Evolutionary conservation across 2,113 vertebrate genomes (phyloP).

Genomic region (Aythya baeri): DNA sequence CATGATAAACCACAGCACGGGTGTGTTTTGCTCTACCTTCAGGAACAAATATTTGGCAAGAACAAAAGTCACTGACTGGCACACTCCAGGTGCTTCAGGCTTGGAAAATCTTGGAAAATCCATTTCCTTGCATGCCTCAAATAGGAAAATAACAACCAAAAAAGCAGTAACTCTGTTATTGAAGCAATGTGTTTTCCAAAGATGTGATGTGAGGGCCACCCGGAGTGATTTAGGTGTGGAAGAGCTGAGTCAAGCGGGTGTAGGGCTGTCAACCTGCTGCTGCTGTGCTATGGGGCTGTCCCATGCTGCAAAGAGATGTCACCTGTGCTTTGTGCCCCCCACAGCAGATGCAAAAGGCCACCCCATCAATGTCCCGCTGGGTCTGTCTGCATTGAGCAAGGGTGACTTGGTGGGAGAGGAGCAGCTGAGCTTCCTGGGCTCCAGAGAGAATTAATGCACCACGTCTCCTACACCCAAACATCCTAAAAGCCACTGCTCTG

Average conservation of each 20-base stretch:
- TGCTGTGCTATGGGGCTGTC: background rate
- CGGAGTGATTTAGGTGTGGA: background rate
- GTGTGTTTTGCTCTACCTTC: background rate
- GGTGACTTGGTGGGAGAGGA: background rate
- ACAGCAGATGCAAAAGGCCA: background rate
- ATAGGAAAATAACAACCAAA: background rate
- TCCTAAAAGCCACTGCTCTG: background rate
- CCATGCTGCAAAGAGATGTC: background rate
- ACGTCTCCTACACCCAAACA: background rate
- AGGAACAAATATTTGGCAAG: background rate
- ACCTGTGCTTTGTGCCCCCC: background rate
- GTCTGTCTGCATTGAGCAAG: background rate
- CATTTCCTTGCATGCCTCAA: background rate
- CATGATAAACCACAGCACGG: background rate
- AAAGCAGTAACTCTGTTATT: background rate
- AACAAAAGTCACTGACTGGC: rapidly evolving
- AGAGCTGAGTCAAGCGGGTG: background rate
- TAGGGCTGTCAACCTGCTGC: background rate
- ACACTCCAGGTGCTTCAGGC: background rate
- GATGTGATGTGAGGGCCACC: rapidly evolving
- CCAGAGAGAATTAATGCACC: background rate
- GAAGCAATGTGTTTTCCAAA: background rate
- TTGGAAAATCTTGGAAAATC: background rate
- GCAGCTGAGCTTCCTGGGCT: background rate
- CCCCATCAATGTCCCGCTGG: rapidly evolving